These are phyloP conservation scores for Danio albolineatus DNA, from an alignment of 2,797 vertebrate species.

Conservation along the genomic window DNA sequence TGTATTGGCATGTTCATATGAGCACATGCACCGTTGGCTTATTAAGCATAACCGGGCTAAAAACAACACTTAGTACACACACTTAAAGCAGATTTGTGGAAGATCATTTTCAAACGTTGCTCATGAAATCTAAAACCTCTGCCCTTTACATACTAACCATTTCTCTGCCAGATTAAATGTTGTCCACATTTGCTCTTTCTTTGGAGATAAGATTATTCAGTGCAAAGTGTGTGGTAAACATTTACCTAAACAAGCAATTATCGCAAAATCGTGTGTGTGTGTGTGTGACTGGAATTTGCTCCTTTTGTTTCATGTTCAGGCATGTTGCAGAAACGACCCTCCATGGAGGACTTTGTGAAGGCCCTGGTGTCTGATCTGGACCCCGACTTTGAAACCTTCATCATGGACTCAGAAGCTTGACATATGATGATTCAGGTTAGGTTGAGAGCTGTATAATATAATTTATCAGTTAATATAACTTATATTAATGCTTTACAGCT, in stretches of 20 bases:
- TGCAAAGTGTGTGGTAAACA: background rate
- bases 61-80: too few relatives aligned
- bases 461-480: background rate
- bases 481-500: background rate
- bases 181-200: background rate
- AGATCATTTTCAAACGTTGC: conserved; percentile 14
- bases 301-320: conserved; percentile 75
- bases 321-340: conserved; percentile 92
- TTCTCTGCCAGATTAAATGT: background rate
- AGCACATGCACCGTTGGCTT: too few relatives aligned
- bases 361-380: conserved; percentile 93
- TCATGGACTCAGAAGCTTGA: conserved; percentile 89
- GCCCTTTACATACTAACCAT: background rate
- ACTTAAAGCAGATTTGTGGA: background rate
- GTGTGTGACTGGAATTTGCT: conserved; percentile 9
- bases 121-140: background rate
- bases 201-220: background rate
- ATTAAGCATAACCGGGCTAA: too few relatives aligned
- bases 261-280: background rate
- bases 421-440: background rate
- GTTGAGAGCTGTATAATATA: background rate
- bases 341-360: conserved; percentile 91
- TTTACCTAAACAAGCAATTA: background rate
- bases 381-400: conserved; percentile 90
- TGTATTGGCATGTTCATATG: too few relatives aligned